phyloP scores from a whole-genome alignment of 1,140 invertebrate species.

The Tetramorium simillimum region DNA sequence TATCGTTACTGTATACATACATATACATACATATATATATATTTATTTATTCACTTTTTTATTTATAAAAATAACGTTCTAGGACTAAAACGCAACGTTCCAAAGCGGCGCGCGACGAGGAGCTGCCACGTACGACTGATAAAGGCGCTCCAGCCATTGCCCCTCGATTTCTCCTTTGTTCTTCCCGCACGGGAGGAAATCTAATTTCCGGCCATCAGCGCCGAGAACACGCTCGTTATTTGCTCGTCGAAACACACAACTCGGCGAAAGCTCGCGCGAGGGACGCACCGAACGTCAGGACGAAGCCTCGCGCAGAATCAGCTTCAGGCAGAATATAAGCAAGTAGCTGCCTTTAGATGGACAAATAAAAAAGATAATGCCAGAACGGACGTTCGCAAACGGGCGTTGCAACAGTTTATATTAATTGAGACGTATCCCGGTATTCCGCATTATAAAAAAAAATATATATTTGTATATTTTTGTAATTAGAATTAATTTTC shows the following conservation, averaged over 20 bases:
- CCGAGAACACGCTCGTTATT: conserved; percentile 48
- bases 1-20: conserved; percentile 80
- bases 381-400: background rate
- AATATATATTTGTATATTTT: background rate
- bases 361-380: conserved; percentile 22
- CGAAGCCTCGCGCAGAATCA: conserved; percentile 26
- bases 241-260: conserved; percentile 40
- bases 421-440: background rate
- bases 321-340: conserved; percentile 22
- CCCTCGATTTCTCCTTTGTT: conserved; percentile 47
- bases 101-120: conserved; percentile 72
- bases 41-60: conserved; percentile 68
- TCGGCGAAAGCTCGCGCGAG: conserved; percentile 2
- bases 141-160: conserved; percentile 63
- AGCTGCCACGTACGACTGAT: conserved; percentile 71
- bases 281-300: background rate
- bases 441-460: background rate
- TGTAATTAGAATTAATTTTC: background rate
- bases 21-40: conserved; percentile 76
- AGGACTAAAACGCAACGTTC: conserved; percentile 76
- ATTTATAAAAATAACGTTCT: conserved; percentile 84
- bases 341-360: background rate
- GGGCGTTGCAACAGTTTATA: background rate
- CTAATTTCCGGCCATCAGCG: conserved; percentile 34
- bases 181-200: conserved; percentile 26